Evolutionary conservation across 35 echinoderm and acorn worm genomes (phyloP).

Genomic region (Lytechinus variegatus): DNA sequence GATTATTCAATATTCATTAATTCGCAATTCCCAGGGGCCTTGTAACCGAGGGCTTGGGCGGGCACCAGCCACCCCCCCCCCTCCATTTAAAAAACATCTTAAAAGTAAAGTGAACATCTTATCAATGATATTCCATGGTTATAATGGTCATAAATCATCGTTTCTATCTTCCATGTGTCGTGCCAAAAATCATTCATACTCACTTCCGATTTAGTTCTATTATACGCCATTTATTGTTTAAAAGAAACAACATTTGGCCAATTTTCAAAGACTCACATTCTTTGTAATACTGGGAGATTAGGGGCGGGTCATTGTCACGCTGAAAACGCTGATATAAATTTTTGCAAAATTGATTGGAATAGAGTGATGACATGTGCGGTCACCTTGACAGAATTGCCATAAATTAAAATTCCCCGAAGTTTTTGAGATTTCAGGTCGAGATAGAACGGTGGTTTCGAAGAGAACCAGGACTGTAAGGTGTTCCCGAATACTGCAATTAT

Average conservation of each 20-base stretch:
- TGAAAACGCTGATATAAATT: not conserved
- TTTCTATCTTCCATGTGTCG: not conserved
- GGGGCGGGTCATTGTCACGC: not conserved
- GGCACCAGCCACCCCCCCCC: too few species aligned
- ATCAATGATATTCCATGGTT: not conserved
- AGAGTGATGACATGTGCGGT: not conserved
- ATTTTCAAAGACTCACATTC: not conserved
- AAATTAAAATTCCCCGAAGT: conserved; percentile 3
- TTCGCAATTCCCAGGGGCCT: too few species aligned
- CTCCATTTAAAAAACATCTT: too few species aligned
- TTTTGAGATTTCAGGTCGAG: not conserved
- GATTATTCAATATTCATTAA: too few species aligned
- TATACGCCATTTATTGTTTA: not conserved
- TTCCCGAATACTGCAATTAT: not conserved
- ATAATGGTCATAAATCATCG: not conserved
- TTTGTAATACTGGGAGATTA: not conserved
- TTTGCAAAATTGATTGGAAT: not conserved
- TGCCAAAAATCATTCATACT: not conserved
- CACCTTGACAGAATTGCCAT: not conserved
- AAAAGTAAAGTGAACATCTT: too few species aligned
- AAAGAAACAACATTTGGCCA: not conserved
- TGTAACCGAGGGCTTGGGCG: too few species aligned
- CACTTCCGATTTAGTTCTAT: not conserved
- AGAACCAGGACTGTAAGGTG: not conserved
- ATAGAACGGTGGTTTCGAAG: not conserved